Base-by-base conservation (phyloP, 30 jellyfish, hydroid and myxozoan species). In the Catostylus mosaicus region DNA sequence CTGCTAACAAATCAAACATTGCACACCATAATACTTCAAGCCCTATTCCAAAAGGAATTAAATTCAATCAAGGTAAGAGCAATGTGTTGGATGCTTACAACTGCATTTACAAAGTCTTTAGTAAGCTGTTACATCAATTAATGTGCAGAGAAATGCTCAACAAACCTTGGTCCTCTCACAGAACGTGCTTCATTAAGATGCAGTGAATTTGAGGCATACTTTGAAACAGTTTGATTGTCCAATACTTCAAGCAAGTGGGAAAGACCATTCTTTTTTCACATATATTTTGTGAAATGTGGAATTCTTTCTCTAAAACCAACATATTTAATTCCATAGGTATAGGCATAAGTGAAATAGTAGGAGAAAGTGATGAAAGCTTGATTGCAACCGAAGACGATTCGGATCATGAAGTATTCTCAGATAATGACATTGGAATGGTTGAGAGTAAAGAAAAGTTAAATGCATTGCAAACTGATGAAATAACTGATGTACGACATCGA, bases 1-100 rank as follows among this genome's bases (percentile, higher is more conserved):
- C 78, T 46, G 85, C 83, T 19, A 43, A 30, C 33, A 52, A 43
- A 46, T n/a, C 93, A 24, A 50, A 11, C 23, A 2, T 16, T 27
- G 64, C 63, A 11, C 67, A 57, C 8, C 66, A 67, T 23, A 16
- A 20, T 64, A 73, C 81, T 1, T 80, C 90, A 29, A 80, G 90
- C 29, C 90, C 90, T 12, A 51, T 67, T 45, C 48, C 26, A 11
- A 80, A 80, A 51, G 33, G 50, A 20, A 19, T 50, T 5, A 5
- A 22, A 20, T 20, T 22, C 2, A 23, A n/a, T 23, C 12, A 18
- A 59, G 71, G 71, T 23, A 59, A 52, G 54, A 16, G n/a, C n/a
- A n/a, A n/a, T n/a, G n/a, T n/a, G n/a, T n/a, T n/a, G n/a, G n/a
- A n/a, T n/a, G n/a, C n/a, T n/a, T n/a, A n/a, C n/a, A n/a, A n/a